Conservation (phyloP, 2,797 vertebrate genomes). For the Leptodactylus fallax region DNA sequence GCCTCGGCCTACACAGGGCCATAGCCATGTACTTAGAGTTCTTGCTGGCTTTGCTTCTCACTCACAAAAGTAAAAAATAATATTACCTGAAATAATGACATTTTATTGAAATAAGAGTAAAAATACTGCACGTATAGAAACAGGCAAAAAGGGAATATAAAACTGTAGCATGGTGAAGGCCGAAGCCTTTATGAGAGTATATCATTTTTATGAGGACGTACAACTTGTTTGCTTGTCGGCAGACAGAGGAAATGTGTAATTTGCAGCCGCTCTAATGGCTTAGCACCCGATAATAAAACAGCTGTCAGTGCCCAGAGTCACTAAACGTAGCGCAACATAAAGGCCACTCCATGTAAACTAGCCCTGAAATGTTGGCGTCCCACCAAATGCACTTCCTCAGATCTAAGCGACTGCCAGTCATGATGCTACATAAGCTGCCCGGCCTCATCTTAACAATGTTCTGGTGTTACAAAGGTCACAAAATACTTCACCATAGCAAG, state of each 20-base stretch:
- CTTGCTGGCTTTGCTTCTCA: too few relatives aligned
- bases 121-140: background rate
- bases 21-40: too few relatives aligned
- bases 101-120: background rate
- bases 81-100: background rate
- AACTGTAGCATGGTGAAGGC: background rate
- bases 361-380: conserved; percentile 31
- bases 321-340: conserved; percentile 29
- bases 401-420: background rate
- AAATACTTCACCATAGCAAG: background rate
- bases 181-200: background rate
- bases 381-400: conserved; percentile 23
- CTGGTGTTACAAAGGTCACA: background rate
- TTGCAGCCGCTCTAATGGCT: conserved; percentile 59
- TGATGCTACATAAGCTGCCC: background rate
- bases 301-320: conserved; percentile 32
- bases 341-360: conserved; percentile 44
- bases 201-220: conserved; percentile 22
- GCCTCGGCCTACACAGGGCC: too few relatives aligned
- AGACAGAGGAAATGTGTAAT: conserved; percentile 55
- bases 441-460: background rate
- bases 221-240: conserved; percentile 49
- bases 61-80: background rate
- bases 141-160: background rate
- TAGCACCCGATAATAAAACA: conserved; percentile 54